Evolutionary conservation across 2,797 vertebrate genomes (phyloP).

Genomic region (Liasis olivaceus): DNA sequence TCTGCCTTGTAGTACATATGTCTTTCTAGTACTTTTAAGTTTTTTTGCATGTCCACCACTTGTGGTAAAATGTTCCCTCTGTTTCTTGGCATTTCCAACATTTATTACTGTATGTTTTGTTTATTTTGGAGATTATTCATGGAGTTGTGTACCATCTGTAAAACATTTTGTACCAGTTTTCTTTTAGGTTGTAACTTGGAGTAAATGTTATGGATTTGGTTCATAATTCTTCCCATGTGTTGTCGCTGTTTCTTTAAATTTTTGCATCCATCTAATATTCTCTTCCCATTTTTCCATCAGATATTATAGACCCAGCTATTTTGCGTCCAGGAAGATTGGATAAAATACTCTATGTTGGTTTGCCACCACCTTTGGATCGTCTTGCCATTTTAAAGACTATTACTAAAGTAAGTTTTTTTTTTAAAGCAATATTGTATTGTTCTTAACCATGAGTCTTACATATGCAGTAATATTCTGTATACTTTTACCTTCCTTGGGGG

Average conservation of each 20-base stretch:
- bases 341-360: conserved; percentile 91
- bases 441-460: not conserved
- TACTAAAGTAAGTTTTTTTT: conserved; percentile 83
- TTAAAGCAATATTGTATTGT: not conserved
- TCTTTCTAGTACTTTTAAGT: not conserved
- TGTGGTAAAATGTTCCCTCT: not conserved
- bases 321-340: conserved; percentile 94
- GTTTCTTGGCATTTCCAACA: not conserved
- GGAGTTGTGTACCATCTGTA: not conserved
- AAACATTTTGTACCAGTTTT: not conserved
- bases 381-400: conserved; percentile 90
- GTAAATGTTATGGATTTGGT: not conserved
- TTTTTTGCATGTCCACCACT: not conserved
- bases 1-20: not conserved
- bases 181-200: not conserved
- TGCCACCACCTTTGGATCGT: conserved; percentile 86
- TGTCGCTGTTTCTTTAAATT: not conserved
- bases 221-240: not conserved
- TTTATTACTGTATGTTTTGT: not conserved
- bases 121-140: not conserved
- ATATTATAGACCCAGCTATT: conserved; percentile 93
- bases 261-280: not conserved
- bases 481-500: not conserved
- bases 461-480: not conserved
- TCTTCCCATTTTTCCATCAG: conserved; percentile 65